Evolutionary conservation across 2,113 vertebrate genomes (phyloP).

Genomic region (Bolborhynchus lineola): DNA sequence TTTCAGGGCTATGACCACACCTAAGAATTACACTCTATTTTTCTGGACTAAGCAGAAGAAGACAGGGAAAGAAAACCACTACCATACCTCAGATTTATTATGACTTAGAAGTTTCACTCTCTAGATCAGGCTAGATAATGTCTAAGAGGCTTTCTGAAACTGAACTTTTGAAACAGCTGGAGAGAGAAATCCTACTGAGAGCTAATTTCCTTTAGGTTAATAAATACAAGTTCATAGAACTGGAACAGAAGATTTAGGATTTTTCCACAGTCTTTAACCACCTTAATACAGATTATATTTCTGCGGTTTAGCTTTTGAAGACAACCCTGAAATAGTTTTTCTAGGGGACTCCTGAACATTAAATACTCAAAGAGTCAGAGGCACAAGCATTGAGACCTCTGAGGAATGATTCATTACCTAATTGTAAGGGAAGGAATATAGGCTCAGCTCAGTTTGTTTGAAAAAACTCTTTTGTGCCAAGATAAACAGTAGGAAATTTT

Average conservation of each 20-base stretch:
- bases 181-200: background rate
- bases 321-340: background rate
- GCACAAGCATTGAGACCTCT: background rate
- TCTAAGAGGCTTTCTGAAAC: background rate
- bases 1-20: background rate
- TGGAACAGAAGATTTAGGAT: background rate
- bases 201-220: background rate
- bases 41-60: background rate
- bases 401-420: background rate
- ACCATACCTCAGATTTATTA: background rate
- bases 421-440: background rate
- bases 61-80: background rate
- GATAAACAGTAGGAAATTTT: background rate
- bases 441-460: background rate
- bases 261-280: background rate
- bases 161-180: background rate
- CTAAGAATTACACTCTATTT: background rate
- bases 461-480: background rate
- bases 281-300: background rate
- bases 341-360: background rate
- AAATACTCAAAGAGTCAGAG: background rate
- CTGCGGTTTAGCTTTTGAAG: background rate
- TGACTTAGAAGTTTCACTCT: background rate
- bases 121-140: background rate
- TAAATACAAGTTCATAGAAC: background rate